phyloP scores from a whole-genome alignment of 1,140 invertebrate species.

The Formica exsecta region DNA sequence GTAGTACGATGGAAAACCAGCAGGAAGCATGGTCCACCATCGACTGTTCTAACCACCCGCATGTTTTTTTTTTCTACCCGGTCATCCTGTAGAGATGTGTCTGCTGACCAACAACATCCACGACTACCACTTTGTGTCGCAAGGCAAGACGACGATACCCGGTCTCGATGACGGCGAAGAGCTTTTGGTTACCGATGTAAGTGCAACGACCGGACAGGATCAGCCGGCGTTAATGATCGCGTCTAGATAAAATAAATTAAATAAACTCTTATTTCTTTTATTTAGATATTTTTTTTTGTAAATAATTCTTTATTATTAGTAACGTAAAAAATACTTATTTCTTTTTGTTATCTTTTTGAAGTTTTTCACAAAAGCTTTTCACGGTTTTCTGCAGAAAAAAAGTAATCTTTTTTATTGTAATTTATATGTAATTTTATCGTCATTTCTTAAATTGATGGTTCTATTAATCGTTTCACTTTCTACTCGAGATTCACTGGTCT shows the following conservation, averaged over 20 bases:
- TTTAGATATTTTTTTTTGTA: background rate
- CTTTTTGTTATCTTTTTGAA: background rate
- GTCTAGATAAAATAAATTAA: background rate
- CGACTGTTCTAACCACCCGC: slow-evolving; percentile 80
- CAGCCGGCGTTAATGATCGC: slow-evolving; percentile 54
- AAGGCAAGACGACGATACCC: slow-evolving; percentile 98
- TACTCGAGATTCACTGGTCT: slow-evolving; percentile 32
- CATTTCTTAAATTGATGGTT: background rate
- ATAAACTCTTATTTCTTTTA: background rate
- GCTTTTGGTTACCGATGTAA: slow-evolving; percentile 97
- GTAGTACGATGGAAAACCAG: slow-evolving; percentile 79
- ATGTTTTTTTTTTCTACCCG: slow-evolving; percentile 81
- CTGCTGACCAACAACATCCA: slow-evolving; percentile 94
- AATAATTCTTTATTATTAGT: background rate
- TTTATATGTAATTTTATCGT: background rate
- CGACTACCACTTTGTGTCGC: slow-evolving; percentile 97
- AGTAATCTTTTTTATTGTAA: background rate
- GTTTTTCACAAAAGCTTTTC: background rate
- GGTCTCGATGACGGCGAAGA: slow-evolving; percentile 98
- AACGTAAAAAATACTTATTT: background rate
- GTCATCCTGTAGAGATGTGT: slow-evolving; percentile 90
- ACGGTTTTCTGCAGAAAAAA: background rate
- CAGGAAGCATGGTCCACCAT: slow-evolving; percentile 79
- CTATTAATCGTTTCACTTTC: background rate
- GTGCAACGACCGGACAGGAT: slow-evolving; percentile 84